These are phyloP conservation scores for Heliconius ethilla DNA, from an alignment of 2,888 invertebrate species.

Conservation along the genomic window DNA sequence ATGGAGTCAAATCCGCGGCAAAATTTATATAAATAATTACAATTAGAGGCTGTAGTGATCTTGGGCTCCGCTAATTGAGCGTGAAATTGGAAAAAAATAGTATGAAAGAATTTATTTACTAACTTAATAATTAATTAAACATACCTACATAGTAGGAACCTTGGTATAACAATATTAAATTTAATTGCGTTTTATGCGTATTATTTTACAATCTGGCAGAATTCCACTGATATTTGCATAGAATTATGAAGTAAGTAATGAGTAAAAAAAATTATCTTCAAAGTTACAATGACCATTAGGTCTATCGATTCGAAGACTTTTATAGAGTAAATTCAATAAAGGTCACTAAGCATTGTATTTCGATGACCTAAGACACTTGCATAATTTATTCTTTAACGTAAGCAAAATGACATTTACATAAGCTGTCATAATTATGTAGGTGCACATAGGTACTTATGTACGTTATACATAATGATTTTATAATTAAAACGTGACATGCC, in stretches of 20 bases:
- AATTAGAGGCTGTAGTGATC: neutral
- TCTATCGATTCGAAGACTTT: neutral
- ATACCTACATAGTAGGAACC: too few species aligned
- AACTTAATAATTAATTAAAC: too few species aligned
- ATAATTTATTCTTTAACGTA: constrained; percentile 58
- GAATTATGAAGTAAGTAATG: too few species aligned
- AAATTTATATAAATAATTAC: neutral
- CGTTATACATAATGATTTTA: neutral
- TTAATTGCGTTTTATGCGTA: too few species aligned
- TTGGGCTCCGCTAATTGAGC: too few species aligned
- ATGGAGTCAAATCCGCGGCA: neutral
- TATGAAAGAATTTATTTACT: too few species aligned
- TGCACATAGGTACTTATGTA: neutral
- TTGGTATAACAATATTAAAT: too few species aligned
- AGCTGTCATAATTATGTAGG: constrained; percentile 38
- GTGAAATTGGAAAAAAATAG: too few species aligned
- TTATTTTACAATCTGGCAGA: too few species aligned
- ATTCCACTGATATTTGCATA: too few species aligned
- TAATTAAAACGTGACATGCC: neutral
- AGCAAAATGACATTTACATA: constrained; percentile 38
- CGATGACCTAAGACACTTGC: constrained; percentile 70
- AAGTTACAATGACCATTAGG: neutral
- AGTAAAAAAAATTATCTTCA: neutral
- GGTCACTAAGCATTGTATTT: constrained; percentile 65
- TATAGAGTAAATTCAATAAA: constrained; percentile 49